A percentile compares a stretch with the other conserved stretches of the same genome.
Conservation (phyloP, 1,140 invertebrate species). For the Megalopta genalis region DNA sequence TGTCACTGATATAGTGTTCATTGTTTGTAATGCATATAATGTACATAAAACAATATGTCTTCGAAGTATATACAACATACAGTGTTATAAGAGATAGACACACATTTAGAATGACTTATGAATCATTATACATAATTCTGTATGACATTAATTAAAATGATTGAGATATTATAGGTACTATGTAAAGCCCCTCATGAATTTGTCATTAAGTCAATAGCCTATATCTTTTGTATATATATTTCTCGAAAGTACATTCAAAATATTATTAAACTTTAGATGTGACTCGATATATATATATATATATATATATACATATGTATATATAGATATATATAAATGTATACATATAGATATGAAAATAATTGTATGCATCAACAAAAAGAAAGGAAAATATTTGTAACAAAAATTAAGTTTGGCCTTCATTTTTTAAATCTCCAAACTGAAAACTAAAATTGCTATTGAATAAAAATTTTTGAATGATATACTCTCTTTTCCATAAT, state of each 20-base stretch:
- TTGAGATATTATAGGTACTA: slow-evolving; percentile 14
- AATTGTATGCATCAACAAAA: background rate
- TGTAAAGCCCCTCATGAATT: background rate
- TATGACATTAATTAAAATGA: slow-evolving; percentile 24
- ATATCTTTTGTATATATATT: background rate
- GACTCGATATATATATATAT: background rate
- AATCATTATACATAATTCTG: slow-evolving; percentile 41
- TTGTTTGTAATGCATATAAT: too few species aligned
- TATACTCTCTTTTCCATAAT: slow-evolving; percentile 10
- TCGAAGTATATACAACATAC: slow-evolving; percentile 23
- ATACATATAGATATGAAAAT: slow-evolving; percentile 10
- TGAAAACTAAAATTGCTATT: background rate
- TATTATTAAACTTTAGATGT: background rate
- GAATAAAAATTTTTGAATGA: background rate
- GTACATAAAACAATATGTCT: too few species aligned
- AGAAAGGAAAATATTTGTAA: background rate
- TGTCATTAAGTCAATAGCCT: background rate
- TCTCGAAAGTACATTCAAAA: background rate
- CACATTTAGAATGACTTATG: slow-evolving; percentile 38
- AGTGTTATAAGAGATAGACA: slow-evolving; percentile 35
- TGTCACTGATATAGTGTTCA: slow-evolving; percentile 19
- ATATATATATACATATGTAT: background rate
- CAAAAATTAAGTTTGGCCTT: slow-evolving; percentile 1
- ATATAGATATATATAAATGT: background rate
- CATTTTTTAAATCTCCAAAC: background rate